phyloP scores from a whole-genome alignment of 1,140 invertebrate genomes.

The Sarcophaga peregrina region DNA sequence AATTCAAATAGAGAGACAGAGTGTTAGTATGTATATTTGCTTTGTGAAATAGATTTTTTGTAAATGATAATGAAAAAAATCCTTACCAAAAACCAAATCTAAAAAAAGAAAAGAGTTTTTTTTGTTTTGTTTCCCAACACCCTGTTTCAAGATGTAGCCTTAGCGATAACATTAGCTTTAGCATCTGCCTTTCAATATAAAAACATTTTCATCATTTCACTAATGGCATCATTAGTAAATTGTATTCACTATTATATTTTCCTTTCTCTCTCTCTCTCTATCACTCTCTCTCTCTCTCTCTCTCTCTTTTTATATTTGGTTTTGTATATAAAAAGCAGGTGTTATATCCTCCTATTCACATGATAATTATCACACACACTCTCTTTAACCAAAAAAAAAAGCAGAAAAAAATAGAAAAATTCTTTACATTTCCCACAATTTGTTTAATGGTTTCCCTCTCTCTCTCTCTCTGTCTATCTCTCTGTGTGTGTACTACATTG shows the following conservation, averaged over 20 bases:
- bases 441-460: neutral
- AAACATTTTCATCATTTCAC: neutral
- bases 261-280: neutral
- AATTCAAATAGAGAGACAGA: neutral
- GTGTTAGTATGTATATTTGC: too few relatives aligned
- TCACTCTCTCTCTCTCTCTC: too few relatives aligned
- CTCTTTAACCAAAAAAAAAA: neutral
- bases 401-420: too few relatives aligned
- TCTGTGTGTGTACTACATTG: too few relatives aligned
- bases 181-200: neutral
- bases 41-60: neutral
- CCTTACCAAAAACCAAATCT: too few relatives aligned
- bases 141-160: neutral
- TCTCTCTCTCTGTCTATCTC: too few relatives aligned
- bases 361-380: conserved; percentile 17
- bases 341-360: neutral
- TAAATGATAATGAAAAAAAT: neutral
- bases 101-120: too few relatives aligned
- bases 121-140: neutral
- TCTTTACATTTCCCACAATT: neutral
- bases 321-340: neutral
- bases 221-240: neutral
- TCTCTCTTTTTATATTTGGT: too few relatives aligned
- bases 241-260: neutral
- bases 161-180: neutral